These are phyloP conservation scores for Hybognathus amarus DNA, from an alignment of 2,797 vertebrate genomes.

Conservation along the genomic window DNA sequence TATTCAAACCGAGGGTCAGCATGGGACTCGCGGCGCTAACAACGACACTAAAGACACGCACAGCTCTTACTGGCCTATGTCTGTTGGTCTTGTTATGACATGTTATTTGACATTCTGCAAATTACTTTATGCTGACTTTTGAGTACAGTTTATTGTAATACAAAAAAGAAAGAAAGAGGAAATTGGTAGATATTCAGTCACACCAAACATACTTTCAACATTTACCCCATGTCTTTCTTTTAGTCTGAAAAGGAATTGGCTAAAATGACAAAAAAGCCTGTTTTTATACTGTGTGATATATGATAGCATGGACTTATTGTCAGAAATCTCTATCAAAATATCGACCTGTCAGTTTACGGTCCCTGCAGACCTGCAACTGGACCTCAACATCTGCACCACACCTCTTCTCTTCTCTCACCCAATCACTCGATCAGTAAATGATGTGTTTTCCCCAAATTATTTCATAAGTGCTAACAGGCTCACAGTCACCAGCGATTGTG, in stretches of 20 bases:
- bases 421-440: slow-evolving; percentile 47
- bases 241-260: not conserved
- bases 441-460: slow-evolving; percentile 50
- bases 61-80: too few species aligned
- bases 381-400: slow-evolving; percentile 35
- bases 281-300: not conserved
- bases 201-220: not conserved
- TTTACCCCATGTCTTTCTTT: slow-evolving; percentile 5
- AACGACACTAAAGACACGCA: too few species aligned
- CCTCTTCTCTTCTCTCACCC: slow-evolving; percentile 35
- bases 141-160: slow-evolving; percentile 12
- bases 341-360: not conserved
- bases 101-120: slow-evolving; percentile 17
- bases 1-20: too few species aligned
- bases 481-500: slow-evolving; percentile 39
- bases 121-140: slow-evolving; percentile 8
- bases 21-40: too few species aligned
- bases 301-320: not conserved
- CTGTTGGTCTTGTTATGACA: not conserved
- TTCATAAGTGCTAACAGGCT: slow-evolving; percentile 59
- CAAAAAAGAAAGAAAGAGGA: slow-evolving; percentile 16
- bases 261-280: not conserved
- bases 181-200: not conserved
- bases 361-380: slow-evolving; percentile 11
- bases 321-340: not conserved